phyloP scores from a whole-genome alignment of 2,797 vertebrate genomes.

The Erpetoichthys calabaricus region DNA sequence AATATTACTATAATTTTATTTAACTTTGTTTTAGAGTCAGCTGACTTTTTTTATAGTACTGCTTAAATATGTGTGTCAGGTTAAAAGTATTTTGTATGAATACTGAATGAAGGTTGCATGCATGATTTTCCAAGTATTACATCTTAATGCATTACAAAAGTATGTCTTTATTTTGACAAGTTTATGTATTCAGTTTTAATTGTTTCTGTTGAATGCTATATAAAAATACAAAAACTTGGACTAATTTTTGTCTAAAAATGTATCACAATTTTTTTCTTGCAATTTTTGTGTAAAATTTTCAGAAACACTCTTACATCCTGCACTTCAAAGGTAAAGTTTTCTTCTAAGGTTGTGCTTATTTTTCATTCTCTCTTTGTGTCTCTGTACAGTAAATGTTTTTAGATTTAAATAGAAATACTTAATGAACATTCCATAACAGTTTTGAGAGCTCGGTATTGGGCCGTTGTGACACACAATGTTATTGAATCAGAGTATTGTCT shows the following conservation, averaged over 20 bases:
- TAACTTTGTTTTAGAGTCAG: no score
- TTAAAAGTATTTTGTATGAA: no score
- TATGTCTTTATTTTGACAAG: constrained; percentile 2
- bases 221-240: constrained; percentile 53
- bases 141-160: neutral
- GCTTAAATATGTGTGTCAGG: no score
- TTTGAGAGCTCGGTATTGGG: no score
- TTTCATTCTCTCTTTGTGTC: constrained; percentile 32
- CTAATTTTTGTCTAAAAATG: constrained; percentile 84
- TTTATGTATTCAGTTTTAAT: neutral
- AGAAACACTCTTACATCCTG: constrained; percentile 98
- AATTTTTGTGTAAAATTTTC: constrained; percentile 99
- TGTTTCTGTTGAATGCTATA: neutral
- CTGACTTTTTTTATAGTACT: no score
- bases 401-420: no score
- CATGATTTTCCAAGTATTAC: no score
- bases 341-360: constrained; percentile 86
- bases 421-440: no score
- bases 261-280: constrained; percentile 99
- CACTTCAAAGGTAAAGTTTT: constrained; percentile 98
- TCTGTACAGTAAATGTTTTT: constrained; percentile 8
- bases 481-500: no score
- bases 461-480: no score
- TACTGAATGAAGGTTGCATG: no score
- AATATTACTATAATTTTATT: no score